A percentile compares a stretch with the other conserved stretches of the same genome.
Conservation (phyloP, 2,113 vertebrate species). For the Bujurquina vittata region DNA sequence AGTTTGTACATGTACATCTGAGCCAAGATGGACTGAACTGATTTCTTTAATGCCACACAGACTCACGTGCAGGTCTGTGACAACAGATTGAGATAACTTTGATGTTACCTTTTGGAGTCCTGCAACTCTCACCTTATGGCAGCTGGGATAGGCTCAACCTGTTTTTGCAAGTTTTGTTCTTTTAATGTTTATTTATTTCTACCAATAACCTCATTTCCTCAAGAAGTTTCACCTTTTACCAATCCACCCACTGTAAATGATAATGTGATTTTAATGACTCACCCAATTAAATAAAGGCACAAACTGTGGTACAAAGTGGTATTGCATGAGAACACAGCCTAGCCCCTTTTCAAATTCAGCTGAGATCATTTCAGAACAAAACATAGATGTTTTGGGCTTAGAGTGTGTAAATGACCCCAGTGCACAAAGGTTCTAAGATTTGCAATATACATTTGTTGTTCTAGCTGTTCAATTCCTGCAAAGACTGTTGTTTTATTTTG, state of each 20-base stretch:
- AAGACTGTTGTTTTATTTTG: no score
- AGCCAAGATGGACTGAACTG: neutral
- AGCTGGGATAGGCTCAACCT: no score
- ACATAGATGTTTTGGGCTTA: neutral
- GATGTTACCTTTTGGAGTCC: neutral
- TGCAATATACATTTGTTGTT: no score
- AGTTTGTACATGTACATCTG: neutral
- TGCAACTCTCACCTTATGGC: no score
- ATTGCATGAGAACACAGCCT: no score
- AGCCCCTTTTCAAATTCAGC: neutral
- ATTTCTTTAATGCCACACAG: neutral
- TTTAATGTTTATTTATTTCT: neutral
- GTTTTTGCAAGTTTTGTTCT: no score
- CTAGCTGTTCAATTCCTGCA: no score
- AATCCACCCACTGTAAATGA: fast-evolving
- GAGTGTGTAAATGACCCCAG: no score
- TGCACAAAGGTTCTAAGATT: no score
- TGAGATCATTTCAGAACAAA: neutral
- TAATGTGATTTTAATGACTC: neutral
- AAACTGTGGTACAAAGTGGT: neutral
- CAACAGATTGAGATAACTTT: neutral
- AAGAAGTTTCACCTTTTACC: fast-evolving
- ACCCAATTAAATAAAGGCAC: neutral
- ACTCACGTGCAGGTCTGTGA: neutral
- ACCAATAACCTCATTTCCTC: neutral